phyloP scores from a whole-genome alignment of 2,797 vertebrate species.

The Halcyon smyrnensis region DNA sequence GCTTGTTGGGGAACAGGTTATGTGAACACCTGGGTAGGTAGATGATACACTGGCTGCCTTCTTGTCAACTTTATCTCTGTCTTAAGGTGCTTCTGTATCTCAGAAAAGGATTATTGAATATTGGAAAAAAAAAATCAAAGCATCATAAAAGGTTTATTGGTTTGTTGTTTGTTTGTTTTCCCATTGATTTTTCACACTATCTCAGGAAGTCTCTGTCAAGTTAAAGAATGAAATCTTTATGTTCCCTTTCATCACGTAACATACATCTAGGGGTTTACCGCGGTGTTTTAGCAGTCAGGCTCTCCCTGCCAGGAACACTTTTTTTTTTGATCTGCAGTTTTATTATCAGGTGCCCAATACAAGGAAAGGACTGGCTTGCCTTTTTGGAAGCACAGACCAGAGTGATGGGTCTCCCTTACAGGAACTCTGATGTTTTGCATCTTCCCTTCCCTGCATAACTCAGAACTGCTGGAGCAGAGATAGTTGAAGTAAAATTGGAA shows the following conservation, averaged over 20 bases:
- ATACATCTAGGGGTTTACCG: not conserved
- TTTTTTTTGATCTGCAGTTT: not conserved
- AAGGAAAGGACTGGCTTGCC: not conserved
- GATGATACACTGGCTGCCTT: rapidly evolving
- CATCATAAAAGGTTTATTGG: not conserved
- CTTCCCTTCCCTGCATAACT: not conserved
- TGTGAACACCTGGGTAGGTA: not conserved
- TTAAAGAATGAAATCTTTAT: not conserved
- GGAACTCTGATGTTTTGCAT: not conserved
- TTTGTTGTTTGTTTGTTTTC: not conserved
- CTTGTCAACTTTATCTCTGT: not conserved
- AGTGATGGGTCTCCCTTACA: not conserved
- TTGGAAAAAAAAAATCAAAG: not conserved
- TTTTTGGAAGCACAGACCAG: not conserved
- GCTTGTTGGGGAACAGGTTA: not conserved
- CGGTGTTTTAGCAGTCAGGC: not conserved
- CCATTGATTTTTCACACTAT: not conserved
- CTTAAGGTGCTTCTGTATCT: not conserved
- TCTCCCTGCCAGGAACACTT: not conserved
- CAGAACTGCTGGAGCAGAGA: not conserved
- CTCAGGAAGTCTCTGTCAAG: not conserved
- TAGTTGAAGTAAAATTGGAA: not conserved
- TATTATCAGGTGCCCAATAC: not conserved
- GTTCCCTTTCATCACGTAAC: not conserved
- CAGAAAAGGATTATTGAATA: not conserved